Conservation (phyloP, 2,113 vertebrate genomes). For the Marmota monax region DNA sequence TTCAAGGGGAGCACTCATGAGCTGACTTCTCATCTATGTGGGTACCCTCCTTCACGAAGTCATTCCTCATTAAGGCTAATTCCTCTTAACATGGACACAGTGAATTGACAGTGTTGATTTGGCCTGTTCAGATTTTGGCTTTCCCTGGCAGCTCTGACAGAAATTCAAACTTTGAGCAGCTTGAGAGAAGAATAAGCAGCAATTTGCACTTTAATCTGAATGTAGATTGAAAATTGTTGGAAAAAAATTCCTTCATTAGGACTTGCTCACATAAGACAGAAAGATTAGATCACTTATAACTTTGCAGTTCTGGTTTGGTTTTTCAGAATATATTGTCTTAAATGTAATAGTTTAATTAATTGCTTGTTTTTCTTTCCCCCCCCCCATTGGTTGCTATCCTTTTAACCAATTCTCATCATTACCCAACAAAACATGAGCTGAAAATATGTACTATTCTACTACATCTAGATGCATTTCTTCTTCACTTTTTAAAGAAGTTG, state of each 20-base stretch:
- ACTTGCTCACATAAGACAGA: neutral
- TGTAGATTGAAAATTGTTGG: neutral
- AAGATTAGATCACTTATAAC: neutral
- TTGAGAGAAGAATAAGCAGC: neutral
- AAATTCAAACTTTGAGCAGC: slow-evolving; percentile 29
- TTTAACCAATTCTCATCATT: slow-evolving; percentile 21
- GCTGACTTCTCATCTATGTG: neutral
- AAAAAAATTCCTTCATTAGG: neutral
- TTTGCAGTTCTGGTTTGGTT: neutral
- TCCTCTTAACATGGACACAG: neutral
- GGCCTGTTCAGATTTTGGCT: neutral
- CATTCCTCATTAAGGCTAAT: slow-evolving; percentile 62
- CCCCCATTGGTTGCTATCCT: neutral
- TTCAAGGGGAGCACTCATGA: neutral
- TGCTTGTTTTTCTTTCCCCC: neutral
- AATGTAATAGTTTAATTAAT: neutral
- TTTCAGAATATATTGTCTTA: neutral
- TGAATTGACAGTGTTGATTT: slow-evolving; percentile 21
- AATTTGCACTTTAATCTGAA: slow-evolving; percentile 59
- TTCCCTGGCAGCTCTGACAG: slow-evolving; percentile 63
- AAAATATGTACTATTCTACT: neutral
- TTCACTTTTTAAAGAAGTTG: neutral
- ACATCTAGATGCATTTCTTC: neutral
- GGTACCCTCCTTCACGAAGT: neutral
- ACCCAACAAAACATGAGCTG: neutral